phyloP scores from a whole-genome alignment of 2,113 vertebrate genomes.

The Tychaedon coryphoeus region DNA sequence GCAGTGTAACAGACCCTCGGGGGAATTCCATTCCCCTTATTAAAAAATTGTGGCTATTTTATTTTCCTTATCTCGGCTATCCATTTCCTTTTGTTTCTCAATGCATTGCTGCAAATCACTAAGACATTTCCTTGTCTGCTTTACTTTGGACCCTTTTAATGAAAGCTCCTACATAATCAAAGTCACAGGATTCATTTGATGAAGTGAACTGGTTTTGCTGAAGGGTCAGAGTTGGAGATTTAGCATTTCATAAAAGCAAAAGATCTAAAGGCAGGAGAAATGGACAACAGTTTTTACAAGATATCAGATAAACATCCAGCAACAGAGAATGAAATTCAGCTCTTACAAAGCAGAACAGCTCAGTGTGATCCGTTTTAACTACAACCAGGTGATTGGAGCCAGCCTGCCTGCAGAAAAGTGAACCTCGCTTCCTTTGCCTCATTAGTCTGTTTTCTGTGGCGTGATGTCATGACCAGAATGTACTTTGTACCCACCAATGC shows the following conservation, averaged over 20 bases:
- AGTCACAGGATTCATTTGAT: conserved; percentile 54
- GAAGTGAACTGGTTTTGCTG: conserved; percentile 34
- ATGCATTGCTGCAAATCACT: conserved; percentile 49
- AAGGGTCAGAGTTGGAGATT: conserved; percentile 59
- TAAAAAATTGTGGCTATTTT: conserved; percentile 53
- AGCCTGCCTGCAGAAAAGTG: conserved; percentile 25
- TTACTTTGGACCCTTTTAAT: conserved; percentile 56
- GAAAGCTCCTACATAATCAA: conserved; percentile 50
- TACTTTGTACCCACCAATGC: not conserved
- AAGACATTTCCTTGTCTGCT: conserved; percentile 57
- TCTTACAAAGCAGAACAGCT: conserved; percentile 39
- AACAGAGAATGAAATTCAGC: conserved; percentile 43
- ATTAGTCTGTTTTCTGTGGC: conserved; percentile 32
- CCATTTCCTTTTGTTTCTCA: conserved; percentile 58
- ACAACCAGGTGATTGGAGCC: conserved; percentile 55
- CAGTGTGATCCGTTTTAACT: conserved; percentile 59
- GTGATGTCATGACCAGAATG: conserved; percentile 39
- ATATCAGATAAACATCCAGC: conserved; percentile 63
- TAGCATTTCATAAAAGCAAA: conserved; percentile 54
- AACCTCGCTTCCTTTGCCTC: conserved; percentile 4
- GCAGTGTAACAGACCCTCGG: not conserved
- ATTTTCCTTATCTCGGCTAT: conserved; percentile 61
- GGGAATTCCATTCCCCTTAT: conserved; percentile 46
- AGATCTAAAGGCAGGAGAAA: conserved; percentile 61
- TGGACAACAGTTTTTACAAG: conserved; percentile 66